Base-by-base conservation (phyloP, 2,113 vertebrate species). In the Pimephales promelas region DNA sequence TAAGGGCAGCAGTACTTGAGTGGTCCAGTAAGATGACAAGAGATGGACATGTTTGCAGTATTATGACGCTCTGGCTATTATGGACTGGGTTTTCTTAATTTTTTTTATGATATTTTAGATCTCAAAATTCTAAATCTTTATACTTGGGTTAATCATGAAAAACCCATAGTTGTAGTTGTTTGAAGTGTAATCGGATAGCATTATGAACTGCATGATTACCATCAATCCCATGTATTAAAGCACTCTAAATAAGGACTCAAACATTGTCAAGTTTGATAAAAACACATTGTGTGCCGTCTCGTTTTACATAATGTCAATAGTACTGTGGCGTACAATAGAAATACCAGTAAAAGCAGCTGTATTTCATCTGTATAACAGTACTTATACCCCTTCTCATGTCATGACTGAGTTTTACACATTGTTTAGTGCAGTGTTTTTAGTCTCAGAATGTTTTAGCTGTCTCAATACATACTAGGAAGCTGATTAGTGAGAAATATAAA, bases 1-100 rank as follows among this genome's bases (percentile, higher is more conserved):
- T 94, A 84, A 88, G 93, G 91, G 92, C 86, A 87, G 62, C 88
- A 92, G 90, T 87, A 84, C 88, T 80, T 86, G 83, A 83, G 24
- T 36, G 84, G 85, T 71, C 83, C 82, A 87, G 66, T 45, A 5
- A 54, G 80, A 83, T n/a, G 81, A 83, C 47, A 36, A 73, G 34
- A 18, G 54, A 64, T 52, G 54, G 20, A 31, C 28, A 59, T 47
- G 52, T 40, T 31, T 73, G 10, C 16, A 7, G 16, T 79, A 49
- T 79, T 47, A 79, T 31, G 62, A 31, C 40, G 13, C 36, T 22
- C 34, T 61, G 57, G n/a, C n/a, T 5, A 62, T 28, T 22, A 26
- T 49, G 7, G 14, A 11, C 36, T 28, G 36, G 34, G 34, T 20
- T 54, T 45, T 62, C 36, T 75, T 45, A 14, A 22, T 75, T 36